Base-by-base conservation (phyloP, 2,888 invertebrate species). In the Branchellion lobata region DNA sequence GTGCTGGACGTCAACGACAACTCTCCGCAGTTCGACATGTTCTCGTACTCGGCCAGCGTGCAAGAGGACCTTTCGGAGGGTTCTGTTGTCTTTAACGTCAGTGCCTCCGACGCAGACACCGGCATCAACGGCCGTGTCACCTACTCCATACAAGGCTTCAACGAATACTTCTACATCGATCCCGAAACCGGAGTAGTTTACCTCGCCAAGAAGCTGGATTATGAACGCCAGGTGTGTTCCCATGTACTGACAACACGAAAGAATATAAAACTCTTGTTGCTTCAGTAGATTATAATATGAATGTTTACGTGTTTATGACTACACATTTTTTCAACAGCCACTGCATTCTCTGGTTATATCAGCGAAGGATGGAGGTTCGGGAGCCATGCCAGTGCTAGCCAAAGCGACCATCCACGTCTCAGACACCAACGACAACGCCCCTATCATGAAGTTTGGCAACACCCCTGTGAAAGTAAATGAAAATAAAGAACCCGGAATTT, bases 401-500 rank as follows among this genome's bases (percentile, higher is more conserved):
- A 79, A 78, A 72, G 81, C 82, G 72, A 78, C 71, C 24, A 69
- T 82, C 29, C 71, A 68, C n/a, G 80, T 82, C 0, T 73, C 68
- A 36, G 82, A 82, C 71, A 78, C 72, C 27, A 82, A 82, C 65
- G 82, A 82, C 68, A 80, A 81, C 57, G 51, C 69, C 21, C 82
- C 82, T 29, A 68, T 31, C 24, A 80, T 82, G 29, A 73, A 36
- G 18, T 75, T 61, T 18, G 78, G 79, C 21, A 80, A 80, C 33
- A 65, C 81, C 21, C 51, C 80, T 24, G 73, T 80, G 34, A 73
- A 72, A 82, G 81, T 84, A 2, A 82, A 83, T 0, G 87, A 86
- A 80, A 84, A 84, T 79, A 84, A 85, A 18, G 82, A 83, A 27
- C 76, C 83, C 1, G 85, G 85, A 0, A 83, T 84, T 11, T 85